Evolutionary conservation across 2,888 invertebrate genomes (phyloP).

Genomic region (Phyllotreta cruciferae): DNA sequence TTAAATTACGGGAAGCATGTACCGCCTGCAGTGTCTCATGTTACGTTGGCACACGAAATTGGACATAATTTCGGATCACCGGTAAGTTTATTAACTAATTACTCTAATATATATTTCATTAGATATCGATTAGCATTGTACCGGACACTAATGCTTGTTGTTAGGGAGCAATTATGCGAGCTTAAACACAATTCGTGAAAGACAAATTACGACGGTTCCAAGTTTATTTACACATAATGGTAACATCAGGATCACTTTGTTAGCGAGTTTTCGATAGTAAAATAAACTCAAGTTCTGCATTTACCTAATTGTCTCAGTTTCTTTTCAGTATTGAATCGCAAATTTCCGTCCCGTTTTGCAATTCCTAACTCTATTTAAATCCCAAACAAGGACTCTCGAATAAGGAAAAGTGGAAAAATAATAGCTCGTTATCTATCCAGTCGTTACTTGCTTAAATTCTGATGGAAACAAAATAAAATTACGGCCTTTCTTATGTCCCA

Average conservation of each 20-base stretch:
- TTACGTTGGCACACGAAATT: conserved; percentile 98
- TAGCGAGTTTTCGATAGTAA: too few relatives aligned
- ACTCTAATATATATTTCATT: not conserved
- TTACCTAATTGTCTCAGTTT: too few relatives aligned
- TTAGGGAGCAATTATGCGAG: too few relatives aligned
- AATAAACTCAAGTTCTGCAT: too few relatives aligned
- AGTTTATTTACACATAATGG: too few relatives aligned
- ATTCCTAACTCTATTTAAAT: conserved; percentile 8
- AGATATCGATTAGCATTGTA: not conserved
- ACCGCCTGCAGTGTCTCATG: conserved; percentile 97
- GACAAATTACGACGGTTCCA: too few relatives aligned
- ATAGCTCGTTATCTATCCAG: conserved; percentile 13
- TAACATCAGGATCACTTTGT: too few relatives aligned
- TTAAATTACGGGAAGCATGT: conserved; percentile 98
- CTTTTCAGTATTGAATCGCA: too few relatives aligned
- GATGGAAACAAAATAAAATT: conserved; percentile 26
- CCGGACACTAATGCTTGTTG: not conserved
- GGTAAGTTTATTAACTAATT: conserved; percentile 64
- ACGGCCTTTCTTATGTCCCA: conserved; percentile 13
- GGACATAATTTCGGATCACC: conserved; percentile 99
- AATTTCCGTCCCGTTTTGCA: not conserved
- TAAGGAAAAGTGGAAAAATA: conserved; percentile 14
- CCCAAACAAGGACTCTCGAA: not conserved
- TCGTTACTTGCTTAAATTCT: conserved; percentile 17
- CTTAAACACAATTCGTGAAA: too few relatives aligned